phyloP scores from a whole-genome alignment of 2,113 vertebrate species.

The Notothenia coriiceps region DNA sequence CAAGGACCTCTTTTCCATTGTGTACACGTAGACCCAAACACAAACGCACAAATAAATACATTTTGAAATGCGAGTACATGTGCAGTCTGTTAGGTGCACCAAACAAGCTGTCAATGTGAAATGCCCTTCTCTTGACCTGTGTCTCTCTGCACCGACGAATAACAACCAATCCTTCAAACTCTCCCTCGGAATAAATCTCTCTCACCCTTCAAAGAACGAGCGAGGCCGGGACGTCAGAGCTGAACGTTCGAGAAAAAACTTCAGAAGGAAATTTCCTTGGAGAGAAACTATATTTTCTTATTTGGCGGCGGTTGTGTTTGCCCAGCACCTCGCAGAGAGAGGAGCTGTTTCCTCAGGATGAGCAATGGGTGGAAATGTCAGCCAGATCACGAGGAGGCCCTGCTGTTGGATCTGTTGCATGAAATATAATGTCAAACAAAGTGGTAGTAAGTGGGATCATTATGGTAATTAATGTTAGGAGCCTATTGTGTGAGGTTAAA shows the following conservation, averaged over 20 bases:
- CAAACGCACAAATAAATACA: not conserved
- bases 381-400: constrained; percentile 47
- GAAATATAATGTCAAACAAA: too few relatives aligned
- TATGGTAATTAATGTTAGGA: too few relatives aligned
- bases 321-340: constrained; percentile 80
- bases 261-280: constrained; percentile 37
- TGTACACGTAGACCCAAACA: constrained; percentile 5
- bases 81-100: not conserved
- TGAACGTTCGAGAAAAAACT: constrained; percentile 26
- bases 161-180: not conserved
- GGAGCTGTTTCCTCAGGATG: constrained; percentile 76
- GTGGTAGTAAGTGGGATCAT: too few relatives aligned
- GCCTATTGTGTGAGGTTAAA: too few relatives aligned
- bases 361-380: constrained; percentile 71
- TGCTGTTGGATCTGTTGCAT: too few relatives aligned
- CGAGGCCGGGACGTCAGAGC: not conserved
- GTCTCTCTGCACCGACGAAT: not conserved
- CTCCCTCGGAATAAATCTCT: not conserved
- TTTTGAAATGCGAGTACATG: not conserved
- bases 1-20: not conserved
- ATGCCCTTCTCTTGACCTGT: not conserved
- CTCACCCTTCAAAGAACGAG: not conserved
- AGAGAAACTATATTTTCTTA: constrained; percentile 66
- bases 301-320: constrained; percentile 71
- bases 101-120: constrained; percentile 18